phyloP scores from a whole-genome alignment of 2,797 vertebrate genomes.

The Melanotaenia parkinsoni region DNA sequence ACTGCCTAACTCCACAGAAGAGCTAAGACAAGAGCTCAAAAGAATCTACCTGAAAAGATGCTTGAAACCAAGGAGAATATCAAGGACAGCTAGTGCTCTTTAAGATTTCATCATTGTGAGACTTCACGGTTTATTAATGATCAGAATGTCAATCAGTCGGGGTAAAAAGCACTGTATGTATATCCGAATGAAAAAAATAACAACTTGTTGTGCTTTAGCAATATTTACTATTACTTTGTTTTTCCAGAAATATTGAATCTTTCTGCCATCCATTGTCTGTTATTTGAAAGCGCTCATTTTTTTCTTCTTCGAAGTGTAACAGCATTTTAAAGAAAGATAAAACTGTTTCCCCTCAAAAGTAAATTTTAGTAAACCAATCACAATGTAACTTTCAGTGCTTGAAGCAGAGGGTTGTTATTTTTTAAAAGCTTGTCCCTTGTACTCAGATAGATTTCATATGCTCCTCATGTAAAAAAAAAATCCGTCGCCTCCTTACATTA shows the following conservation, averaged over 20 bases:
- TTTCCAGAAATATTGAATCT: conserved; percentile 8
- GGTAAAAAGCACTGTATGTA: not conserved
- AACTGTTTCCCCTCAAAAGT: not conserved
- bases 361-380: not conserved
- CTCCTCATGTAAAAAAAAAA: conserved; percentile 4
- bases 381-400: conserved; percentile 5
- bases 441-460: conserved; percentile 8
- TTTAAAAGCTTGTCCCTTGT: conserved; percentile 7
- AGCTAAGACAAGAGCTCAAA: not conserved
- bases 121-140: not conserved
- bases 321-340: not conserved
- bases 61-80: not conserved
- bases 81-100: not conserved
- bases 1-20: conserved; percentile 2
- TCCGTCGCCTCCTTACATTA: not conserved
- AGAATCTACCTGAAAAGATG: not conserved
- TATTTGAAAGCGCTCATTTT: conserved; percentile 12
- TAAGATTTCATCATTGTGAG: not conserved
- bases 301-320: not conserved
- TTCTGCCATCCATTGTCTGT: conserved; percentile 21
- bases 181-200: not conserved
- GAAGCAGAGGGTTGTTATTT: not conserved
- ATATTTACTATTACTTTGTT: not conserved
- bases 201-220: not conserved
- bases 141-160: not conserved